phyloP scores from a whole-genome alignment of 2,797 vertebrate genomes.

The Ceryle rudis region DNA sequence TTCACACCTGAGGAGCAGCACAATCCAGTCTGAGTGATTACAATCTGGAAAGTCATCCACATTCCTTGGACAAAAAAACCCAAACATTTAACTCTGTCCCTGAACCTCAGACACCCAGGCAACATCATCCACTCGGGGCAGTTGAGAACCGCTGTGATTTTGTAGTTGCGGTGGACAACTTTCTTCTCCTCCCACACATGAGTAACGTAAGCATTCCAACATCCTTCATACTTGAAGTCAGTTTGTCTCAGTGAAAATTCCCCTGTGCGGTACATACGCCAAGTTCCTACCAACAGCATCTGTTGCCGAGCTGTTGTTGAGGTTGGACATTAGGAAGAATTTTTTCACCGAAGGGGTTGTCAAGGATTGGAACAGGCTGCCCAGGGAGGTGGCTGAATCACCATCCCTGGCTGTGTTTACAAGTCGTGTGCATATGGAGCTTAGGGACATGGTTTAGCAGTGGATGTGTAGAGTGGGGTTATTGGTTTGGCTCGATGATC shows the following conservation, averaged over 20 bases:
- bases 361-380: too few species aligned
- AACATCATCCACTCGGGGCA: background rate
- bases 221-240: background rate
- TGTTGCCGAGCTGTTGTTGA: slow-evolving; percentile 8
- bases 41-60: background rate
- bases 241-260: background rate
- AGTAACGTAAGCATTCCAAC: background rate
- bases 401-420: too few species aligned
- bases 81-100: background rate
- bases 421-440: too few species aligned
- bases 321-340: too few species aligned
- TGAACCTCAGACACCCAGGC: background rate
- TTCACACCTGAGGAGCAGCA: background rate
- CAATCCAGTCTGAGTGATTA: background rate
- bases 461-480: too few species aligned
- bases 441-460: too few species aligned
- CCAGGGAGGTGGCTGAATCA: too few species aligned
- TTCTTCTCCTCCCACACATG: background rate
- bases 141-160: background rate
- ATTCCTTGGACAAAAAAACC: background rate
- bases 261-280: background rate
- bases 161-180: background rate
- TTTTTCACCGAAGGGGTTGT: too few species aligned
- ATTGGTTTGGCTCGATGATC: too few species aligned
- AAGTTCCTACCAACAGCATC: background rate